Conservation (phyloP, 2,888 invertebrate species). For the Caenorhabditis panamensis region DNA sequence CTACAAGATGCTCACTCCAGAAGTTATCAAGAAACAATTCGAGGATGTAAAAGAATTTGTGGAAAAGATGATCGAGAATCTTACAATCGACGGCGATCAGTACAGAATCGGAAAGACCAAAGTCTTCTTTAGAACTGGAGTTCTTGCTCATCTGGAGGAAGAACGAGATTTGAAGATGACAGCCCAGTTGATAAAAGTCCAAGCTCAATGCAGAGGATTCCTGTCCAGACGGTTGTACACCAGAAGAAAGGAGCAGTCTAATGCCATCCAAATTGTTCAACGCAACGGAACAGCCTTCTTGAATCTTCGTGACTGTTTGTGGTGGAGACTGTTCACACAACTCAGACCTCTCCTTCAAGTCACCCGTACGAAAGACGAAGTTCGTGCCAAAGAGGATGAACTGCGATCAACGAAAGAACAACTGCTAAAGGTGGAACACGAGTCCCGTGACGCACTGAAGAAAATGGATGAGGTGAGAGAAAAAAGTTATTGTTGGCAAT, state of each 20-base stretch:
- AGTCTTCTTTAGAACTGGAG: conserved; percentile 96
- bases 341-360: conserved; percentile 94
- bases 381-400: conserved; percentile 97
- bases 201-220: conserved; percentile 95
- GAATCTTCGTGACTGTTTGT: conserved; percentile 98
- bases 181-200: conserved; percentile 97
- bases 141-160: conserved; percentile 97
- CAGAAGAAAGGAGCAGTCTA: conserved; percentile 96
- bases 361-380: conserved; percentile 97
- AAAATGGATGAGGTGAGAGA: conserved; percentile 82
- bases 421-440: conserved; percentile 87
- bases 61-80: conserved; percentile 88
- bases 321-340: conserved; percentile 90
- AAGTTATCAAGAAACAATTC: conserved; percentile 97
- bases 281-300: conserved; percentile 98
- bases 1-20: conserved; percentile 97
- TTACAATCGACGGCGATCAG: conserved; percentile 95
- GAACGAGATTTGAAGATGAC: conserved; percentile 97
- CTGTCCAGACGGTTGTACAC: conserved; percentile 92
- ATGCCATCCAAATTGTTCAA: conserved; percentile 98
- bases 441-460: conserved; percentile 84
- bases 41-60: conserved; percentile 99
- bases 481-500: conserved; percentile 16
- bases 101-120: conserved; percentile 99
- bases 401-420: conserved; percentile 90